phyloP scores from a whole-genome alignment of 2,113 vertebrate genomes.

The Burhinus bistriatus region DNA sequence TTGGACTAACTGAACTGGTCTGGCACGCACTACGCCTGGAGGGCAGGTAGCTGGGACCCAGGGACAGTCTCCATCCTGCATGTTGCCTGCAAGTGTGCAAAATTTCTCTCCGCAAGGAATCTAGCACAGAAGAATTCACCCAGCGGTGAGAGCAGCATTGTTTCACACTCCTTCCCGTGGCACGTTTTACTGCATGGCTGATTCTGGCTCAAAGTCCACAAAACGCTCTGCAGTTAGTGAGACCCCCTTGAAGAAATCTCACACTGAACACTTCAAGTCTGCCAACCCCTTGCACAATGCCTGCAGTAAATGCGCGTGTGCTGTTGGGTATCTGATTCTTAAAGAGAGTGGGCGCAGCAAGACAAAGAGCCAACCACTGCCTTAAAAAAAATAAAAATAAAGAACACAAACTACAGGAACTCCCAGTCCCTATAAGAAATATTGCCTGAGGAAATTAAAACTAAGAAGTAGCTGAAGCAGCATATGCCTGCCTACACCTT shows the following conservation, averaged over 20 bases:
- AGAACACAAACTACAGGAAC: background rate
- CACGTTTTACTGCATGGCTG: background rate
- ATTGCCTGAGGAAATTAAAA: constrained; percentile 6
- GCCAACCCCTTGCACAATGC: accelerated
- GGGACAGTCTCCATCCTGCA: background rate
- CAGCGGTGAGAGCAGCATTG: background rate
- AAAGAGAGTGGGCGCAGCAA: background rate
- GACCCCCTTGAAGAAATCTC: background rate
- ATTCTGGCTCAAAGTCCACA: background rate
- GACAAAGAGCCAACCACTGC: background rate
- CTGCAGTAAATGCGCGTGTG: background rate
- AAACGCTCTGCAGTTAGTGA: background rate
- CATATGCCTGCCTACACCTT: background rate
- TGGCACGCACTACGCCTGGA: background rate
- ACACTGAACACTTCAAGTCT: background rate
- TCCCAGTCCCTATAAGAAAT: background rate
- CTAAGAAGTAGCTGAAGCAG: constrained; percentile 28
- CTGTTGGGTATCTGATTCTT: background rate
- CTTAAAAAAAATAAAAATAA: background rate
- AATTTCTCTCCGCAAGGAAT: background rate
- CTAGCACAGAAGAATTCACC: background rate
- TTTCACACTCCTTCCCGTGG: background rate
- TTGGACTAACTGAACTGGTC: background rate
- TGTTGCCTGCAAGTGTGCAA: background rate
- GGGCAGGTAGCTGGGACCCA: background rate